Percentiles rank a stretch among this genome's conserved stretches.
phyloP scores from a whole-genome alignment of 1,140 invertebrate species.

The Chelonus insularis region DNA sequence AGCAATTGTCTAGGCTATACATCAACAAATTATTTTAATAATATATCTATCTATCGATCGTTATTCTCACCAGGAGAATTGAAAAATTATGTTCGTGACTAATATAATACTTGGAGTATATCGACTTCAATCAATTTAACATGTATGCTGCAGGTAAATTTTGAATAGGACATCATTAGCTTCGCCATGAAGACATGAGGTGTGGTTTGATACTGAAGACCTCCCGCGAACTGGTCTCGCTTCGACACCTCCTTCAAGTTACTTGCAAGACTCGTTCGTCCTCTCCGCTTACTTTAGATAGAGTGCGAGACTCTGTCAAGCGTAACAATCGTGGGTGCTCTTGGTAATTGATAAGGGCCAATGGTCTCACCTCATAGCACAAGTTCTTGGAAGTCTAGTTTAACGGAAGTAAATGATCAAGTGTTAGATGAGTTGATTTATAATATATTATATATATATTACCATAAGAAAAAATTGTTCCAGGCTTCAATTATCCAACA shows the following conservation, averaged over 20 bases:
- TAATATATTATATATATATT: too few relatives aligned
- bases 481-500: too few relatives aligned
- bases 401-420: not conserved
- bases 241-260: not conserved
- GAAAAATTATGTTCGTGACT: constrained; percentile 15
- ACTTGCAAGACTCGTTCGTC: not conserved
- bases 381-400: not conserved
- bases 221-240: constrained; percentile 2
- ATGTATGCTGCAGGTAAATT: not conserved
- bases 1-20: constrained; percentile 16
- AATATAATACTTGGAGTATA: too few relatives aligned
- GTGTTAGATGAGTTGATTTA: not conserved
- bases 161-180: not conserved
- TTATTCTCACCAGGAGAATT: constrained; percentile 16
- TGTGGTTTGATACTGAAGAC: not conserved
- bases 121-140: too few relatives aligned
- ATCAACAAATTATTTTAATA: constrained; percentile 22
- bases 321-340: constrained; percentile 8
- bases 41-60: constrained; percentile 8
- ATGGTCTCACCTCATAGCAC: not conserved
- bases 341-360: constrained; percentile 12
- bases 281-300: not conserved
- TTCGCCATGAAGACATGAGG: not conserved
- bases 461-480: too few relatives aligned
- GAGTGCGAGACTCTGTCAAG: constrained; percentile 6